These are phyloP conservation scores for Antidorcas marsupialis DNA, from an alignment of 2,113 vertebrate species.

Conservation along the genomic window DNA sequence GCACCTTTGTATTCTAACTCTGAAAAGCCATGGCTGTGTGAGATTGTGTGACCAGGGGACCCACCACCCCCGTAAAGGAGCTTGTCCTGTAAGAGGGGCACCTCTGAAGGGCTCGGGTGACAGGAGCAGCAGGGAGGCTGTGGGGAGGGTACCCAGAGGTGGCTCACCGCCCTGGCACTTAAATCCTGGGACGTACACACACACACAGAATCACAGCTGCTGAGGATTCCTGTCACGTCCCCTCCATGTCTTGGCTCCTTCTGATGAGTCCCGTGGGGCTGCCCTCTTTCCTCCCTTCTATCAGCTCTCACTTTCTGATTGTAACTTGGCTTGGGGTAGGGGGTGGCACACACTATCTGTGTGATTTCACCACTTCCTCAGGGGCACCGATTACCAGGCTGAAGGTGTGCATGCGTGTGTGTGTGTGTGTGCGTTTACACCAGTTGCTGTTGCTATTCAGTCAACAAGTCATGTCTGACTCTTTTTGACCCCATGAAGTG, in stretches of 20 bases:
- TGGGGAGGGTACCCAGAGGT: accelerated
- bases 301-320: not conserved
- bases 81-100: not conserved
- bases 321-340: accelerated
- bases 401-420: not conserved
- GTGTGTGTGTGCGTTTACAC: not conserved
- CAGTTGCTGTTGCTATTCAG: not conserved
- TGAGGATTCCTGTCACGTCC: accelerated
- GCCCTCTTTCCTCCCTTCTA: no score
- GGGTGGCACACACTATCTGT: not conserved
- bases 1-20: accelerated
- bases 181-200: no score
- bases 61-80: accelerated
- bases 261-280: not conserved
- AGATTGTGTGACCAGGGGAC: not conserved
- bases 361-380: not conserved
- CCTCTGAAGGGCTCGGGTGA: not conserved
- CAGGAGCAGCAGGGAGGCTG: not conserved
- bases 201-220: accelerated
- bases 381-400: not conserved
- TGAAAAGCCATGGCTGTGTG: not conserved
- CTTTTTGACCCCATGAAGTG: not conserved
- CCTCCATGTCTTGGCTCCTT: not conserved
- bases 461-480: not conserved
- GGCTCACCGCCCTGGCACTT: not conserved